Base-by-base conservation (phyloP, 2,888 invertebrate species). In the Pterostichus niger region DNA sequence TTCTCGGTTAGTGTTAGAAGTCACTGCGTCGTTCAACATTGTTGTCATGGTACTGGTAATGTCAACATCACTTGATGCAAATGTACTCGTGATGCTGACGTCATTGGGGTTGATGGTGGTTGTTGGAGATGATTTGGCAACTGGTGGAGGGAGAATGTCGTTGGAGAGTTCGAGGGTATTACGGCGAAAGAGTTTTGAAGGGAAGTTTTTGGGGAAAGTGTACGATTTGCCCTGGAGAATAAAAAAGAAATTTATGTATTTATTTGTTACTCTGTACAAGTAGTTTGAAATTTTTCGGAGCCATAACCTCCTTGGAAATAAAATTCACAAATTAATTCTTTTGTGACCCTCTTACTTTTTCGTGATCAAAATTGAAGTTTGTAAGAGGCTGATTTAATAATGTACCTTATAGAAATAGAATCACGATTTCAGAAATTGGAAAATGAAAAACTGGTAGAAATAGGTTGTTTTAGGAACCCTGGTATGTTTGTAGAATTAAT, bases 31-130 rank as follows among this genome's bases (percentile, higher is more conserved):
- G 24, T 33, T 7, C 7, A 11, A 11, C 11, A 17, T 24, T 6
- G 59, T 1, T n/a, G 13, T 52, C 52, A 6, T 13, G 31, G 33
- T 10, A 1, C 11, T 59, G 64, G 35, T 64, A 13, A 24, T 64
- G 33, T 11, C 13, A 11, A 31, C 10, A 6, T 33, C 33, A 24
- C 31, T 59, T 9, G 31, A 24, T 24, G 24, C 2, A 24, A 24
- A 5, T 24, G 24, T 24, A 3, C 24, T 59, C 6, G 59, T 59
- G 9, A 59, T 59, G 33, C 31, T 31, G 9, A 59, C n/a, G 10
- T 11, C 11, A 10, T 59, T 11, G 31, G 68, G 15, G 68, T 71
- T 71, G 68, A 71, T 40, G 17, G 68, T 64, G 35, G 64, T 64
- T 24, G 49, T 49, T 9, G 59, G 17, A 0, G 61, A 61, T 11